These are phyloP conservation scores for Pelvicachromis taeniatus DNA, from an alignment of 2,113 vertebrate genomes.

Conservation along the genomic window DNA sequence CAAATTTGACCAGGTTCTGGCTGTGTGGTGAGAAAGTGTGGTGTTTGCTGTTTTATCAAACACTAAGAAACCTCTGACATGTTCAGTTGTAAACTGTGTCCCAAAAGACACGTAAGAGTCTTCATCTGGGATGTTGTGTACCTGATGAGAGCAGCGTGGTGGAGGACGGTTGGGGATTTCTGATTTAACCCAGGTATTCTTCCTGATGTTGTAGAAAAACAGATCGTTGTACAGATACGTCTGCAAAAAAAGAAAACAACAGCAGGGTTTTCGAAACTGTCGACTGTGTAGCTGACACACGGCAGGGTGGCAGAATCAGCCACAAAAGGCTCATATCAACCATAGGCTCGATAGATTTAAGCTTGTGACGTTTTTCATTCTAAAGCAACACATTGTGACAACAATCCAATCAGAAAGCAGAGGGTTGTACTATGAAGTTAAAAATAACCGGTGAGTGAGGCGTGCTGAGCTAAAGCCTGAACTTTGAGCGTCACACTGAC, in stretches of 20 bases:
- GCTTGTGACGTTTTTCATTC: accelerated
- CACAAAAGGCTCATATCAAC: accelerated
- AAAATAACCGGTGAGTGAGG: background rate
- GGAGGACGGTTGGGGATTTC: conserved; percentile 90
- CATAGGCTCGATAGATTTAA: background rate
- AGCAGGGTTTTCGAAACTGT: background rate
- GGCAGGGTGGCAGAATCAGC: background rate
- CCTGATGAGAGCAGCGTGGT: conserved; percentile 92
- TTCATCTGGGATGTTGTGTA: conserved; percentile 22
- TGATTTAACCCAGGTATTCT: conserved; percentile 85
- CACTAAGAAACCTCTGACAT: background rate
- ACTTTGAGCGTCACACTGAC: background rate
- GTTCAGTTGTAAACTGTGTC: background rate
- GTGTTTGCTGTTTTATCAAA: background rate
- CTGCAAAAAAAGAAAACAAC: conserved; percentile 57
- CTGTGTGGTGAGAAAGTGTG: background rate
- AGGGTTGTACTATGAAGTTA: background rate
- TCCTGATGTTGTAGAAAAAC: conserved; percentile 88
- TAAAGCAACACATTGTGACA: background rate
- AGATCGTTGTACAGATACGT: conserved; percentile 90
- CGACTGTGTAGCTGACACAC: background rate
- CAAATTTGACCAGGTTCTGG: background rate
- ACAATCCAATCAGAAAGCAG: background rate
- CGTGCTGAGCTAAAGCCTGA: background rate
- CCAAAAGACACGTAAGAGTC: background rate